Base-by-base conservation (phyloP, 2,888 invertebrate species). In the Stenichneumon culpator region DNA sequence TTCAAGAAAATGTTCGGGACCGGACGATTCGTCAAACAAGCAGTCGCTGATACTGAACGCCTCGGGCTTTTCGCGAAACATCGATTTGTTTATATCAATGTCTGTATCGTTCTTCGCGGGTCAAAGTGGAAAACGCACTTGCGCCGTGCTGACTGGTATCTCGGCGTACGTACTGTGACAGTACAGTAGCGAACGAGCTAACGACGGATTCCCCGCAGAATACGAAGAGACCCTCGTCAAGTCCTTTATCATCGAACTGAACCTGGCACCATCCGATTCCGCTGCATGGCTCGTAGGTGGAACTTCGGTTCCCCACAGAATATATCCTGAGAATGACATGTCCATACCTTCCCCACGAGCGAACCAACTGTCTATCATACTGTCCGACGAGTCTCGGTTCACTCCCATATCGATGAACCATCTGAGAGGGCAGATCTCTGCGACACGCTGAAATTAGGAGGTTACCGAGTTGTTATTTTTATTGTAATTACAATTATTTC, bases 201-300 rank as follows among this genome's bases (percentile, higher is more conserved):
- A 83, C 80, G 39, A 36, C 82, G 79, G 81, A 87, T 88, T 87
- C 87, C 87, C 86, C 73, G 72, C 63, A 80, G 88, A 60, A 79
- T 70, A 75, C 32, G n/a, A 47, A 50, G 52, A 83, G 69, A 90
- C 87, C 89, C 86, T 88, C 88, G 88, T 89, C 89, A 88, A 84
- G 67, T 83, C 84, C 86, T 89, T 89, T 86, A 88, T 87, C 88
- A 88, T 87, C 80, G 86, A 79, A 79, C 74, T 69, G 85, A 70
- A 79, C 68, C 68, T 54, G 72, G 47, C 7, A 54, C 19, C 74
- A 65, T 36, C 67, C 75, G 72, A 86, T 84, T 82, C 87, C 84
- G 77, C 83, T 70, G 57, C 57, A 14, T 57, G 77, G 79, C 63
- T 75, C 57, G 74, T 79, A 70, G 82, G 57, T 74, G 80, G 65